Evolutionary conservation across 2,113 vertebrate genomes (phyloP).

Genomic region (Syrrhaptes paradoxus): DNA sequence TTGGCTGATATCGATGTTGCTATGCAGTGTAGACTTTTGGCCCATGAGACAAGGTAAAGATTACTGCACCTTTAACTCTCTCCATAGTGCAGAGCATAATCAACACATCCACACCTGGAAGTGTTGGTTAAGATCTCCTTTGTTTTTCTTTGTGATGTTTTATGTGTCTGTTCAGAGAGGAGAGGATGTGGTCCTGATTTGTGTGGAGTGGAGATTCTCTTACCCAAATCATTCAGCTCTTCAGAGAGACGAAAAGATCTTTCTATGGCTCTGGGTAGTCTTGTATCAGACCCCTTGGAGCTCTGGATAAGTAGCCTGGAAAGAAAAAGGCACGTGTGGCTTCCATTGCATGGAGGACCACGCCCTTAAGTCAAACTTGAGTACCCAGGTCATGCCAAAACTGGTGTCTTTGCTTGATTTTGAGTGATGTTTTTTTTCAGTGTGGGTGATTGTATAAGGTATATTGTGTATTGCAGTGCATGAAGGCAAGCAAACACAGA

Average conservation of each 20-base stretch:
- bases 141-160: background rate
- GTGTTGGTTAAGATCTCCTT: background rate
- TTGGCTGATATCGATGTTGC: background rate
- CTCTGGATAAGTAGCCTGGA: background rate
- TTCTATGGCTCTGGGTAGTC: background rate
- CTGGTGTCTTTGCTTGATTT: background rate
- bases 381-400: background rate
- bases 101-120: background rate
- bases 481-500: background rate
- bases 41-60: background rate
- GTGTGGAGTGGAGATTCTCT: background rate
- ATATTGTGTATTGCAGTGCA: background rate
- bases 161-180: background rate
- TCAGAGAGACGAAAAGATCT: background rate
- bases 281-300: background rate
- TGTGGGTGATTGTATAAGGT: background rate
- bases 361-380: background rate
- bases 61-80: background rate
- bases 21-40: background rate
- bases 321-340: accelerated
- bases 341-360: background rate
- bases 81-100: background rate
- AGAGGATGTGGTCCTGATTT: background rate
- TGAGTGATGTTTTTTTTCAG: background rate
- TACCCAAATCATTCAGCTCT: background rate